Evolutionary conservation across 2,888 invertebrate genomes (phyloP).

Genomic region (Allophyes oxyacanthae): DNA sequence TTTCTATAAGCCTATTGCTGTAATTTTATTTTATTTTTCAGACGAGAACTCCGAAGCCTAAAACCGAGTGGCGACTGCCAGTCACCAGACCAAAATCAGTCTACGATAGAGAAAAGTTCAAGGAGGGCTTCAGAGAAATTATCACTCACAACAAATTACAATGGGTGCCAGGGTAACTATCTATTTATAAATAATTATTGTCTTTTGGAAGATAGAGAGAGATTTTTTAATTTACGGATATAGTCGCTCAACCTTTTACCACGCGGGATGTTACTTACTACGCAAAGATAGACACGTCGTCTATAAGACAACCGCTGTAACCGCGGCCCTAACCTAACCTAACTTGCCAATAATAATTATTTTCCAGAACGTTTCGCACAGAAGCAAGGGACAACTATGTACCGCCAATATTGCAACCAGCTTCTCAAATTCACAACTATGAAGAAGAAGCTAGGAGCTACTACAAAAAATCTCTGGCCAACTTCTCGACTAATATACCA

Average conservation of each 20-base stretch:
- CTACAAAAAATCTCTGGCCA: slow-evolving; percentile 64
- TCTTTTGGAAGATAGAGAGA: no score
- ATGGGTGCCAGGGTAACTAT: slow-evolving; percentile 78
- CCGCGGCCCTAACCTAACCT: no score
- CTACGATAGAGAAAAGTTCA: slow-evolving; percentile 80
- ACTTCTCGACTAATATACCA: slow-evolving; percentile 63
- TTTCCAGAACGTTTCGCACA: slow-evolving; percentile 77
- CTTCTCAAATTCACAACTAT: slow-evolving; percentile 67
- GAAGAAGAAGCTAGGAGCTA: slow-evolving; percentile 71
- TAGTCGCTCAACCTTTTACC: no score
- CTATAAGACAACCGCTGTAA: no score
- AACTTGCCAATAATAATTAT: not conserved
- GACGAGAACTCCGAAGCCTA: slow-evolving; percentile 74
- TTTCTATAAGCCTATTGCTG: no score
- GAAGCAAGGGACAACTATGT: slow-evolving; percentile 78
- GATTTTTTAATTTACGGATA: no score
- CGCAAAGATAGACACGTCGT: no score
- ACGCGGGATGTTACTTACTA: no score
- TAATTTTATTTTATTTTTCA: slow-evolving; percentile 43
- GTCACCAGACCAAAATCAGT: slow-evolving; percentile 69
- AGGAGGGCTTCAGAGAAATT: slow-evolving; percentile 77
- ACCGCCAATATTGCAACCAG: slow-evolving; percentile 59
- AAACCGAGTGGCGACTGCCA: slow-evolving; percentile 70
- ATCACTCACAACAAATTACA: slow-evolving; percentile 74
- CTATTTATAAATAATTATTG: no score